A percentile compares a stretch with the other conserved stretches of the same genome.
These are phyloP conservation scores for Yponomeuta cagnagella DNA, from an alignment of 2,888 invertebrate species.

Conservation along the genomic window DNA sequence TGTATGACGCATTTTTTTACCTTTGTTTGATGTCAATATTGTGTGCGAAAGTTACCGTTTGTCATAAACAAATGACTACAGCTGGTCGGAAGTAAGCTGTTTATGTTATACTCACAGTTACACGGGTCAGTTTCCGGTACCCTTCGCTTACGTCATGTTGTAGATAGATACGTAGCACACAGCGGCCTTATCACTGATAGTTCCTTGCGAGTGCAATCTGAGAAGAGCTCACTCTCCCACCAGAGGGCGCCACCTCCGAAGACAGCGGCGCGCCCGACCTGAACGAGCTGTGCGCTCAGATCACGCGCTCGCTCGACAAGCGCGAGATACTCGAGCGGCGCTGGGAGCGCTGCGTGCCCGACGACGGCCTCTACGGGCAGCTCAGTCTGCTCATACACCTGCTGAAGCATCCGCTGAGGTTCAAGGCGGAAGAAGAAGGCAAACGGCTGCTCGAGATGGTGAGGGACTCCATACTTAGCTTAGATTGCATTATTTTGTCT, in stretches of 20 bases:
- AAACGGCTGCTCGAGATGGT: conserved; percentile 79
- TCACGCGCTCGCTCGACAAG: conserved; percentile 83
- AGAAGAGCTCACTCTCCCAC: background rate
- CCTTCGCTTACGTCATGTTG: no score
- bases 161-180: no score
- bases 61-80: no score
- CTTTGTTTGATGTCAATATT: no score
- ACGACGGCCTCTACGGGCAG: conserved; percentile 93
- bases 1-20: no score
- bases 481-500: no score
- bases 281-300: conserved; percentile 83
- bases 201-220: background rate
- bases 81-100: no score
- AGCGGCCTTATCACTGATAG: no score
- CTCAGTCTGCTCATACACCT: conserved; percentile 91
- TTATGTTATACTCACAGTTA: no score
- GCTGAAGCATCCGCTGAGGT: conserved; percentile 91
- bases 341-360: conserved; percentile 86
- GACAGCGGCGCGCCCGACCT: conserved; percentile 74
- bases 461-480: conserved; percentile 19
- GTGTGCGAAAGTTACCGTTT: no score
- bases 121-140: no score
- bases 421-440: conserved; percentile 87
- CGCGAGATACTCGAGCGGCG: conserved; percentile 88
- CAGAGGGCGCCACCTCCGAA: conserved; percentile 64